Evolutionary conservation across 2,113 vertebrate species (phyloP), one percentile per base, ranked within the genome.

Genomic region (Chrysemys picta): DNA sequence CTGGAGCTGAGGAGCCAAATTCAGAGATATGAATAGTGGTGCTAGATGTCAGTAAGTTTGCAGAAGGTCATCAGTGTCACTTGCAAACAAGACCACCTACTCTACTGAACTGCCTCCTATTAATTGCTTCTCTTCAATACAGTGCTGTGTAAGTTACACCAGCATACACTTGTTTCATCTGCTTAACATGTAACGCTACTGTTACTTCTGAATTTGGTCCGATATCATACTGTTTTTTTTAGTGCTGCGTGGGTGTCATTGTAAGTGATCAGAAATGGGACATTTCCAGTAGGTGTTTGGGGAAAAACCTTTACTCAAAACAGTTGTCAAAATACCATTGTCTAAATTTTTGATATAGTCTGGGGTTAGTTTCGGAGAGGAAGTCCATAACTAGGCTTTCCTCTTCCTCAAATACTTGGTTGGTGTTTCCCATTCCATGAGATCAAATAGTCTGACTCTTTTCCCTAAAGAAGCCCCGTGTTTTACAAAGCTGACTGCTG

Each of bases 1-100:
- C 45, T 69, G 6, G 19, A 96, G 88, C 82, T 93, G 65, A 82
- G 79, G 85, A 87, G 86, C 80, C 93, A 93, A 89, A 93, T 93
- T 90, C 96, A 95, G 82, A 94, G 5, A 75, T 75, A 35, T 85
- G 95, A 97, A 95, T 75, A 97, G 84, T 81, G 42, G 50, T 87
- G 84, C 91, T 93, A 93, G 65, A 87, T 90, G 75, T 53, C 94
- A 80, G 84, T 90, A 47, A 90, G 92, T 94, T 90, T 91, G 38
- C 83, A 91, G 94, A 86, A 87, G 65, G 85, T 91, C 10, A 0
- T 72, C 72, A 78, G 45, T 76, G 42, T 84, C 45, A 86, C 80
- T 89, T 50, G 88, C 65, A 93, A 91, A 78, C 19, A 88, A 65
- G 80, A 82, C 53, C 86, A 81, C 1, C 31, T 6, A 50, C 54